These are phyloP conservation scores for Luidia sarsii DNA, from an alignment of 53 echinoderm and acorn worm species.

Conservation along the genomic window DNA sequence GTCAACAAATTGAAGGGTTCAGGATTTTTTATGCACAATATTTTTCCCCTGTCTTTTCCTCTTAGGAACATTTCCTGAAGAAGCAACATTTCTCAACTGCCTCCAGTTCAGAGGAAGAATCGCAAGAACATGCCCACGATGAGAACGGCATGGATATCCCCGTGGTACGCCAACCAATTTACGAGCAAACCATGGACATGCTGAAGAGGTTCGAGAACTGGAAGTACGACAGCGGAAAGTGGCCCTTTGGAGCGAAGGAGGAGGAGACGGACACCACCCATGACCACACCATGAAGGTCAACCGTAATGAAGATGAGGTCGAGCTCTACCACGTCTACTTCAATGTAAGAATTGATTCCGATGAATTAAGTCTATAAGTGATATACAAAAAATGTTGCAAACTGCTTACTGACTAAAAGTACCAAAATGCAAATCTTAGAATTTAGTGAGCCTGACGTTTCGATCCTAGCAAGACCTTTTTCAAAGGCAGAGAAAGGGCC, in stretches of 20 bases:
- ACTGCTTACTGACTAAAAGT: too few relatives aligned
- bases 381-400: too few relatives aligned
- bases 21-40: too few relatives aligned
- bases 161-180: not conserved
- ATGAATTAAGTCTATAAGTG: too few relatives aligned
- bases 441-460: too few relatives aligned
- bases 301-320: not conserved
- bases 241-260: slow-evolving; percentile 1
- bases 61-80: slow-evolving; percentile 12
- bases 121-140: not conserved
- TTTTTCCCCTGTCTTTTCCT: too few relatives aligned
- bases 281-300: not conserved
- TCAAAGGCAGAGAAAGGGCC: too few relatives aligned
- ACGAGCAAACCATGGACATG: not conserved
- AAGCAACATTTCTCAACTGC: slow-evolving; percentile 18
- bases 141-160: not conserved
- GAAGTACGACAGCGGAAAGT: slow-evolving; percentile 22
- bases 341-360: slow-evolving; percentile 44
- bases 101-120: not conserved
- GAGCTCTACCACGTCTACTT: slow-evolving; percentile 29
- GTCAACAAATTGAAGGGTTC: too few relatives aligned
- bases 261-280: not conserved
- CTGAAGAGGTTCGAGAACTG: slow-evolving; percentile 21
- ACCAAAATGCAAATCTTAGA: too few relatives aligned
- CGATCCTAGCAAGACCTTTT: too few relatives aligned